Conservation (phyloP, 2,888 invertebrate species). For the Cartodere bifasciata region DNA sequence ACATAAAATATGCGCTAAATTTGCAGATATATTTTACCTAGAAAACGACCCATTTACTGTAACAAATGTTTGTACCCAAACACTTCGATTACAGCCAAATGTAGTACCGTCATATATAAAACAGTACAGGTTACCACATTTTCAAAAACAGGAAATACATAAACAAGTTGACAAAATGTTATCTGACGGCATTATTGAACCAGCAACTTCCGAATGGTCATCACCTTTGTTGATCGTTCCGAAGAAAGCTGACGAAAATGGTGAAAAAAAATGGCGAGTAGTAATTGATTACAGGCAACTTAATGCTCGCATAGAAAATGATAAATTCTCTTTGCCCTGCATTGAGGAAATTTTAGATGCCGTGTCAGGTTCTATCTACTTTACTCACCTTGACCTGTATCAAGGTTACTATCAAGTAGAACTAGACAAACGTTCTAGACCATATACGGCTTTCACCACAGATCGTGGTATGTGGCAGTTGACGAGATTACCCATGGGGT, state of each 20-base stretch:
- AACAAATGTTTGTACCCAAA: slow-evolving; percentile 17
- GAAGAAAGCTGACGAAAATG: slow-evolving; percentile 20
- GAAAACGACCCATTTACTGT: slow-evolving; percentile 14
- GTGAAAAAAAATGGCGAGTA: slow-evolving; percentile 4
- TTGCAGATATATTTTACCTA: slow-evolving; percentile 15
- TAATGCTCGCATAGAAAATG: slow-evolving; percentile 12
- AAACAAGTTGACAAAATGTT: slow-evolving; percentile 17
- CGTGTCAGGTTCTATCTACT: slow-evolving; percentile 18
- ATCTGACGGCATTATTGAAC: slow-evolving; percentile 16
- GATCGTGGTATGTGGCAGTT: slow-evolving; percentile 19
- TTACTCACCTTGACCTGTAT: too few species aligned
- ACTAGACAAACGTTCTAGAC: slow-evolving; percentile 14
- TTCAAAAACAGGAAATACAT: slow-evolving; percentile 17
- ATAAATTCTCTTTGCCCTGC: slow-evolving; percentile 16
- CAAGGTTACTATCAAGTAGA: slow-evolving; percentile 22
- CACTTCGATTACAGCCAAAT: slow-evolving; percentile 13
- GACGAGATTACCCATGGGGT: slow-evolving; percentile 18
- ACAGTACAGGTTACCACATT: slow-evolving; percentile 16
- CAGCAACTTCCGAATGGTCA: slow-evolving; percentile 15
- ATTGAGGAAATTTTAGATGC: slow-evolving; percentile 21
- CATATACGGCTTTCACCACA: slow-evolving; percentile 19
- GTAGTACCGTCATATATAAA: slow-evolving; percentile 14
- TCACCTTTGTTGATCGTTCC: slow-evolving; percentile 20
- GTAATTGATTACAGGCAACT: slow-evolving; percentile 14
- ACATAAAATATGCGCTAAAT: slow-evolving; percentile 14